Percentiles rank a stretch among this genome's conserved stretches.
These are phyloP conservation scores for Nasua narica DNA, from an alignment of 2,797 vertebrate genomes.

Conservation along the genomic window DNA sequence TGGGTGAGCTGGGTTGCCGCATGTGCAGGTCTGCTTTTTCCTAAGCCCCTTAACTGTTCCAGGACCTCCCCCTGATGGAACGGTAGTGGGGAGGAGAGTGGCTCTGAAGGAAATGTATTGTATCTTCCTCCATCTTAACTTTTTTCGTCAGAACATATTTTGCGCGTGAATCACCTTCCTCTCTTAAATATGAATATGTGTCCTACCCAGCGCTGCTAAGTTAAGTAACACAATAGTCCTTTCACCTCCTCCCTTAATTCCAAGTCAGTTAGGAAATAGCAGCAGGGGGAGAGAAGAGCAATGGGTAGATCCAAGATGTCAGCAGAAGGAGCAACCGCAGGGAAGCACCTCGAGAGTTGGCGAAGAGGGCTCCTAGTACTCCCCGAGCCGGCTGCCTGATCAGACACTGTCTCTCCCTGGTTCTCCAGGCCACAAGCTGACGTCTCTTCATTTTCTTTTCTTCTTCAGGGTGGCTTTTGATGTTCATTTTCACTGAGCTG, in stretches of 20 bases:
- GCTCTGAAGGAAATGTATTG: background rate
- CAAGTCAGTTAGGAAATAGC: background rate
- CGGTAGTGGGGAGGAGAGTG: background rate
- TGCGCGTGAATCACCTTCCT: background rate
- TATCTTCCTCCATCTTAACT: background rate
- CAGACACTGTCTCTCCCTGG: background rate
- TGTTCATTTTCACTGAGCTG: background rate
- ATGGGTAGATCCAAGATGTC: background rate
- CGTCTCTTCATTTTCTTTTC: background rate
- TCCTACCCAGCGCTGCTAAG: background rate
- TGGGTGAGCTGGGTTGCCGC: background rate
- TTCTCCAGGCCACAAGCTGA: background rate
- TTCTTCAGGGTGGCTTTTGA: constrained; percentile 2
- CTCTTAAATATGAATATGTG: background rate
- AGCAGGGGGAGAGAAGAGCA: background rate
- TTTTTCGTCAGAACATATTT: background rate
- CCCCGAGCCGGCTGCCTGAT: background rate
- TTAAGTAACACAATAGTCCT: background rate
- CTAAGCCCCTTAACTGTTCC: background rate
- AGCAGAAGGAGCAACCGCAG: background rate
- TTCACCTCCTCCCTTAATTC: background rate
- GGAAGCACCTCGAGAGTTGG: background rate
- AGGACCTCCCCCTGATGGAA: background rate
- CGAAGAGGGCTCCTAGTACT: background rate
- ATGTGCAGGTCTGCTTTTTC: background rate